Base-by-base conservation (phyloP, 2,797 vertebrate genomes). In the Sylvia borin region DNA sequence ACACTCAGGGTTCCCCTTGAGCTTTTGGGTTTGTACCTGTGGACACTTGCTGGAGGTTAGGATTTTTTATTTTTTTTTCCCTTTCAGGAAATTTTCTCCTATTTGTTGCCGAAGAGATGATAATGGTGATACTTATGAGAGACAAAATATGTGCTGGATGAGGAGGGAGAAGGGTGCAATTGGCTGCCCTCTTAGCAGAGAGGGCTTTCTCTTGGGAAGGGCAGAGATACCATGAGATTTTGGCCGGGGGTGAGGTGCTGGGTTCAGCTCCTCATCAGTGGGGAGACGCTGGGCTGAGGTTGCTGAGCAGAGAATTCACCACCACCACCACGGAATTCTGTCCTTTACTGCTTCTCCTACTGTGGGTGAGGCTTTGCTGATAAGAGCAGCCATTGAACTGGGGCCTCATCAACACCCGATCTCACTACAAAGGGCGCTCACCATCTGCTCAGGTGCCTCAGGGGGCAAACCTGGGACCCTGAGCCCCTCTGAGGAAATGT, bases 251-350 rank as follows among this genome's bases (percentile, higher is more conserved):
- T 25, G 32, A 25, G 20, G 29, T 32, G 22, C 50, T 54, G 61
- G 32, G 50, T 13, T 50, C 25, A 48, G 24, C 47, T 26, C 47
- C 47, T 48, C 50, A 20, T 55, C 3, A 0, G 26, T 36, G 21
- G 17, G 27, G n/a, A 25, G 17, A 26, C 1, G 17, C n/a, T 1
- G 1, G 22, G n/a, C 51, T 57, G 22, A 0, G 1, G 4, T 9
- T 57, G 48, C 21, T 65, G 50, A 20, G 26, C 50, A 21, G 21
- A 66, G 27, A 47, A 55, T 17, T 38, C 22, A 31, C 42, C 2
- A 1, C 13, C n/a, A 47, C 27, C 9, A 47, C 27, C 9, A 10
- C 1, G 0, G 34, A 22, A 6, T 40, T 67, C 24, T 1, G 1
- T 57, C 24, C n/a, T 26, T 26, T 48, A 6, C 34, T 40, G 24